phyloP scores from a whole-genome alignment of 1,140 invertebrate species.

The Sinonovacula constricta region DNA sequence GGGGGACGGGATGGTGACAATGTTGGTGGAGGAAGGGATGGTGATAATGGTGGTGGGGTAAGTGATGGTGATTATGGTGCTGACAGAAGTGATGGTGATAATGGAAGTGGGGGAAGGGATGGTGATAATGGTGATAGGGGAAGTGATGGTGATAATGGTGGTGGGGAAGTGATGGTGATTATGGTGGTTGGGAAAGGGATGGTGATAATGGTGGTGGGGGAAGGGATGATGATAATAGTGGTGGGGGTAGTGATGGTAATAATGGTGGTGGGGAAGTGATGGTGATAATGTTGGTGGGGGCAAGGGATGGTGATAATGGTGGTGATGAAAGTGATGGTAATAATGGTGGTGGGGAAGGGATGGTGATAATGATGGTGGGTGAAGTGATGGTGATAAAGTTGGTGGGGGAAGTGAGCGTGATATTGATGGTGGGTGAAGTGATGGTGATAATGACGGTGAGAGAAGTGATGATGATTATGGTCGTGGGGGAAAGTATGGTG shows the following conservation, averaged over 20 bases:
- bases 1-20: background rate
- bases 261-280: background rate
- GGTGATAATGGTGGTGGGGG: background rate
- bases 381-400: background rate
- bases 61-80: background rate
- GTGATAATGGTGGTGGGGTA: background rate
- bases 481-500: background rate
- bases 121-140: background rate
- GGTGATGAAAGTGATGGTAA: no score
- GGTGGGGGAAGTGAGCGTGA: background rate
- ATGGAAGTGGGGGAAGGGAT: background rate
- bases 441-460: background rate
- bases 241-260: background rate
- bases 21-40: background rate
- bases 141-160: background rate
- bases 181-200: background rate
- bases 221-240: background rate
- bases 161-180: background rate
- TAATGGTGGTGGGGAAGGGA: no score
- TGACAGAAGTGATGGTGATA: no score
- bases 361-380: background rate
- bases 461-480: background rate
- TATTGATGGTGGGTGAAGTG: background rate
- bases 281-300: background rate
- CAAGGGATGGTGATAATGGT: no score